These are phyloP conservation scores for Neodiprion lecontei DNA, from an alignment of 1,140 invertebrate genomes.

Conservation along the genomic window DNA sequence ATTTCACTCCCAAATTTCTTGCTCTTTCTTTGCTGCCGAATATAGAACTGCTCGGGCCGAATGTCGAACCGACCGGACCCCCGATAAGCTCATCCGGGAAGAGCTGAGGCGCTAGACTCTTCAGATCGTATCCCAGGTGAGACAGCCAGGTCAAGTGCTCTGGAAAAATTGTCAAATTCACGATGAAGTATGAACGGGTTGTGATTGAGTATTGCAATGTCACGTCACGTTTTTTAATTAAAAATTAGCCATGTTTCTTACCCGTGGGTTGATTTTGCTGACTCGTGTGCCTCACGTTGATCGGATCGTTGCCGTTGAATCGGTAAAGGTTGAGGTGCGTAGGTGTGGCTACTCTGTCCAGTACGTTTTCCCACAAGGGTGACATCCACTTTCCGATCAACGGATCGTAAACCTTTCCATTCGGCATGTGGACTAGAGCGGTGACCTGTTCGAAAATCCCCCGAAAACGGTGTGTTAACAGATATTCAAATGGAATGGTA, in stretches of 20 bases:
- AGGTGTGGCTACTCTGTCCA: conserved; percentile 78
- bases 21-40: conserved; percentile 64
- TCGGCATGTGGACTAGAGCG: conserved; percentile 88
- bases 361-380: conserved; percentile 86
- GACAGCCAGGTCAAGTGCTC: conserved; percentile 86
- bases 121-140: conserved; percentile 84
- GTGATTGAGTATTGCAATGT: conserved; percentile 10
- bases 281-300: conserved; percentile 77
- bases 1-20: conserved; percentile 70
- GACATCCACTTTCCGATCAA: conserved; percentile 94
- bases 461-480: background rate
- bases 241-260: conserved; percentile 47
- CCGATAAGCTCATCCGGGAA: conserved; percentile 71
- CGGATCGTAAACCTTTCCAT: conserved; percentile 93
- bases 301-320: conserved; percentile 93
- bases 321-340: conserved; percentile 86
- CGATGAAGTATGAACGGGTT: conserved; percentile 4
- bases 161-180: conserved; percentile 53
- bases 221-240: background rate
- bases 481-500: conserved; percentile 10
- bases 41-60: conserved; percentile 66
- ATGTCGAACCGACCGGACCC: conserved; percentile 66
- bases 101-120: conserved; percentile 85
- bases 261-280: conserved; percentile 75
- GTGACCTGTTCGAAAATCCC: conserved; percentile 69